phyloP scores from a whole-genome alignment of 37 sponge, comb jelly and placozoan genomes.

The Dysidea cf. avara region DNA sequence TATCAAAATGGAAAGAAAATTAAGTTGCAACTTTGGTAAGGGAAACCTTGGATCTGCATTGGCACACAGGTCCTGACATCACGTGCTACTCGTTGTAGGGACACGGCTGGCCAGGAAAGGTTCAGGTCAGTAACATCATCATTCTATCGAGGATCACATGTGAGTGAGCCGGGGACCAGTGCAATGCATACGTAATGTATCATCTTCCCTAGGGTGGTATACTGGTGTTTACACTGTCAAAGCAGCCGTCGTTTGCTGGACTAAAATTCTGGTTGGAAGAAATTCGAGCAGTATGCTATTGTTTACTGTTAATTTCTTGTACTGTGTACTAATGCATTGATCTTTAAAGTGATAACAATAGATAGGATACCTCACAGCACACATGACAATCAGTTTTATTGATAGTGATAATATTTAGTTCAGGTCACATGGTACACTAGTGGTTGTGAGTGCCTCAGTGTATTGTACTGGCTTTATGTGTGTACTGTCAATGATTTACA shows the following conservation, averaged over 20 bases:
- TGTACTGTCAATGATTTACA: too few relatives aligned
- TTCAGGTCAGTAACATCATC: slow-evolving; percentile 80
- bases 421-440: too few relatives aligned
- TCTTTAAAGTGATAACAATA: too few relatives aligned
- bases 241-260: slow-evolving; percentile 43
- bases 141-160: slow-evolving; percentile 77
- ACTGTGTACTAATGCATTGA: too few relatives aligned
- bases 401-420: too few relatives aligned
- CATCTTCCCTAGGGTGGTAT: slow-evolving; percentile 46
- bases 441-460: too few relatives aligned
- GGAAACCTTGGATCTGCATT: neutral
- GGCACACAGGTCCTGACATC: neutral
- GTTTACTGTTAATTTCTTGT: too few relatives aligned
- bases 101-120: slow-evolving; percentile 79
- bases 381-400: too few relatives aligned
- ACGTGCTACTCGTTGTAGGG: slow-evolving; percentile 30
- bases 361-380: too few relatives aligned
- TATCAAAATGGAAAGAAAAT: slow-evolving; percentile 32
- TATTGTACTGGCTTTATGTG: too few relatives aligned
- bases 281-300: too few relatives aligned
- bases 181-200: neutral
- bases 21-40: slow-evolving; percentile 73
- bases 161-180: slow-evolving; percentile 3
- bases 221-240: slow-evolving; percentile 36
- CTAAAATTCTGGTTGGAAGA: slow-evolving; percentile 70